Evolutionary conservation across 2,797 vertebrate genomes (phyloP).

Genomic region (Enteromius unitaeniatus): DNA sequence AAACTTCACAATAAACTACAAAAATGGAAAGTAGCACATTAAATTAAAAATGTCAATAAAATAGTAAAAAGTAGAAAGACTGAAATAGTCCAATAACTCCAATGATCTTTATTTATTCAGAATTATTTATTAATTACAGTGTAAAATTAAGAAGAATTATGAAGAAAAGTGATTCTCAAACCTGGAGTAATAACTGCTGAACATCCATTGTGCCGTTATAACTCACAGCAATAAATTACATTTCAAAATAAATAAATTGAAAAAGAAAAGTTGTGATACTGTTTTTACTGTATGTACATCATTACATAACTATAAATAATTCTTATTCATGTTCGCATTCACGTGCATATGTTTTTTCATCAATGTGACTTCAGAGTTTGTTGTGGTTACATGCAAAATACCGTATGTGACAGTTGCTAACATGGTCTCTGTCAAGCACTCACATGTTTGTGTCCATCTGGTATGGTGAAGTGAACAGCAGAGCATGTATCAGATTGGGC

Average conservation of each 20-base stretch:
- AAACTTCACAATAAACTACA: neutral
- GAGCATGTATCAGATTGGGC: conserved; percentile 72
- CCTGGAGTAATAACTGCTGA: neutral
- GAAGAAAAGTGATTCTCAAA: neutral
- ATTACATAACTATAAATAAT: neutral
- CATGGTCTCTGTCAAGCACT: conserved; percentile 69
- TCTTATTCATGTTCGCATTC: neutral
- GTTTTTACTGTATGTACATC: neutral
- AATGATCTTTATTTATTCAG: too few relatives aligned
- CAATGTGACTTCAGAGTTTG: neutral
- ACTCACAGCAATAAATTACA: neutral
- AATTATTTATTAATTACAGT: neutral
- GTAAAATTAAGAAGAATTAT: neutral
- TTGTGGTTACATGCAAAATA: too few relatives aligned
- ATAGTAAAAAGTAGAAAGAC: neutral
- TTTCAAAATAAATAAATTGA: neutral
- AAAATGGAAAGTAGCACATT: neutral
- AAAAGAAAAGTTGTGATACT: neutral
- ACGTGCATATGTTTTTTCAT: neutral
- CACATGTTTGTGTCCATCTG: conserved; percentile 75
- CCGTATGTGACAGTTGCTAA: conserved; percentile 51
- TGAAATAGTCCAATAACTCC: neutral
- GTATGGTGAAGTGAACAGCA: conserved; percentile 62
- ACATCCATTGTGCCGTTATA: neutral
- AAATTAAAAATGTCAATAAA: neutral